phyloP scores from a whole-genome alignment of 2,797 vertebrate species.

The Sciurus vulgaris region DNA sequence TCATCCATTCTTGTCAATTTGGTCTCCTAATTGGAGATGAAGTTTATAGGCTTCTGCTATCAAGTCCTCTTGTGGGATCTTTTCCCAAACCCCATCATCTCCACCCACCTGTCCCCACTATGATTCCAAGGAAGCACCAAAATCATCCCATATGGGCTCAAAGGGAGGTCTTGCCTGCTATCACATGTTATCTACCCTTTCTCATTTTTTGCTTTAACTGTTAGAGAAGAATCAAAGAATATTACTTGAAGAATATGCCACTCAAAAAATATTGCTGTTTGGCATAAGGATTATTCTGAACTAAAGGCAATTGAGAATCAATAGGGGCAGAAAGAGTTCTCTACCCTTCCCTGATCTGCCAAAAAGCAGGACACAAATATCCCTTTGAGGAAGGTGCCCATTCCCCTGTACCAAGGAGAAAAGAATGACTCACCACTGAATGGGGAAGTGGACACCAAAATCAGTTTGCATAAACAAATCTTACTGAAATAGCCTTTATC shows the following conservation, averaged over 20 bases:
- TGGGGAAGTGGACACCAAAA: background rate
- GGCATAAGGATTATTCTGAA: background rate
- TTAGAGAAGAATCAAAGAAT: background rate
- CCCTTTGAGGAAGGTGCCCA: background rate
- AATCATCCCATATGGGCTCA: background rate
- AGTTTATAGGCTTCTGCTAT: background rate
- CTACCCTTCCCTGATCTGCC: background rate
- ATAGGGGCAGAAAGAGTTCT: background rate
- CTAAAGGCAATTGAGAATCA: background rate
- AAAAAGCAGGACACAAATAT: background rate
- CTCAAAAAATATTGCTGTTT: background rate
- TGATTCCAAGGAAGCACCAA: background rate
- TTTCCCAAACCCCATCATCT: background rate
- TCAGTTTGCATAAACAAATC: background rate
- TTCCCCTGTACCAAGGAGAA: background rate
- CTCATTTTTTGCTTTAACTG: conserved; percentile 7
- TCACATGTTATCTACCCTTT: background rate
- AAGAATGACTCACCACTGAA: background rate
- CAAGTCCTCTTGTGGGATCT: background rate
- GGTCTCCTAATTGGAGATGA: background rate
- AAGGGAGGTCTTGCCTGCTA: background rate
- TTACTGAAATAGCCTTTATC: background rate
- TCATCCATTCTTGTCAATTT: background rate
- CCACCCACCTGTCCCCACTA: background rate
- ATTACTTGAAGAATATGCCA: background rate